Percentiles rank a stretch among this genome's conserved stretches.
These are phyloP conservation scores for Callorhinus ursinus DNA, from an alignment of 2,113 vertebrate species.

Conservation along the genomic window DNA sequence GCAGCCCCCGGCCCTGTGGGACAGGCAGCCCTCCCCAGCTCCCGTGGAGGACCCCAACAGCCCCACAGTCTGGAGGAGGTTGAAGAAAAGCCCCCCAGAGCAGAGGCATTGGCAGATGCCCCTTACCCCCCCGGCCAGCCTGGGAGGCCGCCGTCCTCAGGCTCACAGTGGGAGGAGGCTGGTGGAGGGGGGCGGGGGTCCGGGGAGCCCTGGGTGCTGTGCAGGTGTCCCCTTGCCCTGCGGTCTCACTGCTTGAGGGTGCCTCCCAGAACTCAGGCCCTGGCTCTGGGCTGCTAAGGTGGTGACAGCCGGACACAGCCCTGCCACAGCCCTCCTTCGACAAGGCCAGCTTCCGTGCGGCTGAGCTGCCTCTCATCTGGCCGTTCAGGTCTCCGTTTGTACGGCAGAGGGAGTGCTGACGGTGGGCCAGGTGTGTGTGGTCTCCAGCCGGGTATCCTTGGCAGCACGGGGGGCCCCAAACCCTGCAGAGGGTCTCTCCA, in stretches of 20 bases:
- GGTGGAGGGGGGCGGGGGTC: not conserved
- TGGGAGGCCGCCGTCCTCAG: not conserved
- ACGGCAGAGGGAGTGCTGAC: not conserved
- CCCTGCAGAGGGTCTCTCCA: not conserved
- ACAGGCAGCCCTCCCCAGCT: too few relatives aligned
- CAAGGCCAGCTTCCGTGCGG: accelerated
- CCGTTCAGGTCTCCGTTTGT: accelerated
- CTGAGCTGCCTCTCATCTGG: not conserved
- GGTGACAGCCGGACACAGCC: accelerated
- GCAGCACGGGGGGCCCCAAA: too few relatives aligned
- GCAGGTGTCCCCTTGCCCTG: not conserved
- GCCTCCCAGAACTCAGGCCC: not conserved
- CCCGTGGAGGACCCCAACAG: not conserved
- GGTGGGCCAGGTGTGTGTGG: accelerated
- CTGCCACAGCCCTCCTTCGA: not conserved
- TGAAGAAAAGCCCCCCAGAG: not conserved
- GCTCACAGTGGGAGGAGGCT: not conserved
- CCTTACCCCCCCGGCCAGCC: accelerated
- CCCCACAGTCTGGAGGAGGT: not conserved
- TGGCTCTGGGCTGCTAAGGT: too few relatives aligned
- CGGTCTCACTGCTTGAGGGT: not conserved
- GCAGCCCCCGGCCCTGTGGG: not conserved
- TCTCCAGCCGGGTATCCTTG: not conserved
- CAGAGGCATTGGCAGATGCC: accelerated
- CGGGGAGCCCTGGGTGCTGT: accelerated